A percentile compares a stretch with the other conserved stretches of the same genome.
These are phyloP conservation scores for Lophius americanus DNA, from an alignment of 2,797 vertebrate genomes.

Conservation along the genomic window DNA sequence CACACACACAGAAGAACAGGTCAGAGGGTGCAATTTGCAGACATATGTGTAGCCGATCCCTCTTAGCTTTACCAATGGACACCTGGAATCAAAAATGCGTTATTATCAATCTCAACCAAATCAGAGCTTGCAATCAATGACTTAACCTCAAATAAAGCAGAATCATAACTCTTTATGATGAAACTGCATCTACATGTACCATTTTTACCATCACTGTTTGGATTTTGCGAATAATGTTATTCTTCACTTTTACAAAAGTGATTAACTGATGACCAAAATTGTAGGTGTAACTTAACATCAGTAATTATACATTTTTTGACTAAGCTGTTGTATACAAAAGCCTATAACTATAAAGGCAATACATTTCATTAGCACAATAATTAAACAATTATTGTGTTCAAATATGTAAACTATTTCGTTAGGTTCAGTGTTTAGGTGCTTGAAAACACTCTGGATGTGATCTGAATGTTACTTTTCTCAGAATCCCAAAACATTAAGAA, in stretches of 20 bases:
- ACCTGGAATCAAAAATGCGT: constrained; percentile 60
- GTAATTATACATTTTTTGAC: constrained; percentile 14
- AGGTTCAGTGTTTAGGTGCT: constrained; percentile 64
- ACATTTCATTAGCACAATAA: constrained; percentile 51
- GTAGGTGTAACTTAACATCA: constrained; percentile 28
- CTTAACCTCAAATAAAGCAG: constrained; percentile 16
- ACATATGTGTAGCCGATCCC: constrained; percentile 62
- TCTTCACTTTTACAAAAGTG: constrained; percentile 6
- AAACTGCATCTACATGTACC: constrained; percentile 8
- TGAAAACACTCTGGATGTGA: constrained; percentile 63
- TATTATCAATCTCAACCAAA: constrained; percentile 41
- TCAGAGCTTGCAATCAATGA: constrained; percentile 25
- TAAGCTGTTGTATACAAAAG: constrained; percentile 30
- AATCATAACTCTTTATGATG: constrained; percentile 15
- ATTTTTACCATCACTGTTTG: constrained; percentile 14
- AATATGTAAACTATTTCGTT: constrained; percentile 68
- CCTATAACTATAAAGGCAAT: constrained; percentile 34
- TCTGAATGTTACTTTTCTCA: constrained; percentile 70
- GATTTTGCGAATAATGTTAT: constrained; percentile 18
- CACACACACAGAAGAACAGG: constrained; percentile 42
- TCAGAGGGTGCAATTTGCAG: constrained; percentile 67
- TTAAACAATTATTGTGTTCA: constrained; percentile 56
- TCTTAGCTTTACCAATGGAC: constrained; percentile 55
- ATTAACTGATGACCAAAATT: constrained; percentile 15
- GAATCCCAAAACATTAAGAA: constrained; percentile 70